Evolutionary conservation across 1,140 invertebrate species (phyloP).

Genomic region (Brachionus manjavacas): DNA sequence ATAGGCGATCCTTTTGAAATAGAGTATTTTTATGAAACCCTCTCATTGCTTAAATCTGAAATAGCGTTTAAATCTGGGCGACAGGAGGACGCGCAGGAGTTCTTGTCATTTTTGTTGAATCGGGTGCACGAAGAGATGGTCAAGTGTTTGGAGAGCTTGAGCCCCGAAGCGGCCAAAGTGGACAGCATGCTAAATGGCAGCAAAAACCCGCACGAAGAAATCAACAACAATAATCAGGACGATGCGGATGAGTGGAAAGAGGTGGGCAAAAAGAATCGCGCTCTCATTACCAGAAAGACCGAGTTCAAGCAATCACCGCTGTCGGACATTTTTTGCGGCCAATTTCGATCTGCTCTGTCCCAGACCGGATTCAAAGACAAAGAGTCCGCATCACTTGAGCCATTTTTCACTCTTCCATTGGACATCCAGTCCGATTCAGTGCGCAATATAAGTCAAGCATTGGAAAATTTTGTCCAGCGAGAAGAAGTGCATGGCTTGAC

Average conservation of each 20-base stretch:
- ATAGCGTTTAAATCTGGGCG: constrained; percentile 47
- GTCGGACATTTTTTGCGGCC: constrained; percentile 83
- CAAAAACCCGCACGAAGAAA: background rate
- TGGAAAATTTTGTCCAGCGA: constrained; percentile 74
- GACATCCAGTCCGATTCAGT: constrained; percentile 77
- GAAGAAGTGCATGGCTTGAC: constrained; percentile 78
- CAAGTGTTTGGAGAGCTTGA: constrained; percentile 57
- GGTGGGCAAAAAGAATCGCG: constrained; percentile 79
- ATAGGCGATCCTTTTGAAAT: constrained; percentile 70
- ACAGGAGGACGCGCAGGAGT: constrained; percentile 89
- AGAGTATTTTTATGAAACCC: constrained; percentile 62
- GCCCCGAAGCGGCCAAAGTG: constrained; percentile 53
- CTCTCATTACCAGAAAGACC: constrained; percentile 73
- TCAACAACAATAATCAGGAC: constrained; percentile 60
- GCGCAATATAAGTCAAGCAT: constrained; percentile 69
- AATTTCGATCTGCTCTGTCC: constrained; percentile 71
- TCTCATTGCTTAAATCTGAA: background rate
- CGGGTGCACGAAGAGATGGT: constrained; percentile 92
- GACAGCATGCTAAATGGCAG: constrained; percentile 19
- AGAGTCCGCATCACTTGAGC: constrained; percentile 71
- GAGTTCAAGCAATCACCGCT: constrained; percentile 77
- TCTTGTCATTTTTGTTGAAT: constrained; percentile 82
- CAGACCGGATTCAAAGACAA: constrained; percentile 65
- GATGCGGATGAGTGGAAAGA: constrained; percentile 62
- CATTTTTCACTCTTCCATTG: constrained; percentile 85